These are phyloP conservation scores for Caenorhabditis remanei DNA, from an alignment of 1,140 invertebrate species.

Conservation along the genomic window DNA sequence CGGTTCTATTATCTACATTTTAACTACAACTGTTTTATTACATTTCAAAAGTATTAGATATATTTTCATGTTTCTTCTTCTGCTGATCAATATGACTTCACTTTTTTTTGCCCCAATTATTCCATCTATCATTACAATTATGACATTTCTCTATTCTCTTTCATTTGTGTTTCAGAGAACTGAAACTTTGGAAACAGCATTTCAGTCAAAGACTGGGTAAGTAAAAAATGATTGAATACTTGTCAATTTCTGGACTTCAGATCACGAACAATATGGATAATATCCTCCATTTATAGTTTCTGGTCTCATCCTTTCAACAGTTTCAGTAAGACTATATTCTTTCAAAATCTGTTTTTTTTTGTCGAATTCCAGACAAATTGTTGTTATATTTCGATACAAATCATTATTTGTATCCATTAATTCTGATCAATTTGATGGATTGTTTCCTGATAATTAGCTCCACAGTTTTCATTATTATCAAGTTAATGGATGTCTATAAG, in stretches of 20 bases:
- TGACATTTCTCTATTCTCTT: neutral
- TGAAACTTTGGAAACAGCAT: conserved; percentile 13
- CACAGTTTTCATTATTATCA: neutral
- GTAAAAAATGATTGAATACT: neutral
- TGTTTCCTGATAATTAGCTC: neutral
- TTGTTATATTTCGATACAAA: neutral
- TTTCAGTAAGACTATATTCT: neutral
- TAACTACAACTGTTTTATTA: neutral
- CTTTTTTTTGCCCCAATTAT: neutral
- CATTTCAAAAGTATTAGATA: neutral
- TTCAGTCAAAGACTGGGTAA: conserved; percentile 5
- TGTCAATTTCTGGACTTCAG: neutral
- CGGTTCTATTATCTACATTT: neutral
- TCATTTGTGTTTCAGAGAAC: conserved; percentile 1
- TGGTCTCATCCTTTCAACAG: neutral
- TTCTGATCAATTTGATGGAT: neutral
- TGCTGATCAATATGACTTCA: neutral
- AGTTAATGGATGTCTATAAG: neutral
- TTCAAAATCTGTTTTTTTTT: neutral
- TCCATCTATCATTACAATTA: neutral
- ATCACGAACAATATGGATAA: neutral
- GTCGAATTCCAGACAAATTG: neutral
- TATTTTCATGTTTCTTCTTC: neutral
- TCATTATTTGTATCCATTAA: neutral
- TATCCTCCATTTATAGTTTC: neutral